Evolutionary conservation across 2,888 invertebrate species (phyloP).

Genomic region (Acrobasis consociella): DNA sequence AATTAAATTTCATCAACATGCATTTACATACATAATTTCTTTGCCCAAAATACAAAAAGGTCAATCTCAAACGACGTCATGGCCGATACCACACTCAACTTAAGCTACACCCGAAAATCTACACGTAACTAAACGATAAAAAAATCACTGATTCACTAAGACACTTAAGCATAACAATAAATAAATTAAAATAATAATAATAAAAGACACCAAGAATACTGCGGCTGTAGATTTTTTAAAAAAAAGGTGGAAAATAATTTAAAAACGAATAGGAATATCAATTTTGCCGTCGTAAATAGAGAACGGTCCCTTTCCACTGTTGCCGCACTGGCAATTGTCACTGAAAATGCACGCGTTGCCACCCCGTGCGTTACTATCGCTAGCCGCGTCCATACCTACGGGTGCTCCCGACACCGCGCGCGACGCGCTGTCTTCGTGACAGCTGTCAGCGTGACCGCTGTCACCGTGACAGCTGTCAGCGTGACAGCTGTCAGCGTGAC

Average conservation of each 20-base stretch:
- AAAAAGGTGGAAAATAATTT: conserved; percentile 32
- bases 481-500: conserved; percentile 28
- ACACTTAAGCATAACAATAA: conserved; percentile 29
- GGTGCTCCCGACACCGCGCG: neutral
- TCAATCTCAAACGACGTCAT: conserved; percentile 1
- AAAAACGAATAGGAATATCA: conserved; percentile 54
- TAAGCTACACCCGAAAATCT: conserved; percentile 23
- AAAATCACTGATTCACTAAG: conserved; percentile 30
- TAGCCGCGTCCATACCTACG: neutral
- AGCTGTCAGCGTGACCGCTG: conserved; percentile 30
- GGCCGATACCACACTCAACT: neutral
- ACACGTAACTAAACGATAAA: conserved; percentile 18
- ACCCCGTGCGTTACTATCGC: conserved; percentile 16
- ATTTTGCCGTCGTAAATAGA: conserved; percentile 54
- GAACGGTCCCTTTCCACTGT: conserved; percentile 42
- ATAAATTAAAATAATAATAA: conserved; percentile 33
- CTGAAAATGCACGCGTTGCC: conserved; percentile 39
- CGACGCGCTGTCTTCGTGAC: conserved; percentile 22
- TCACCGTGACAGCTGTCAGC: conserved; percentile 30
- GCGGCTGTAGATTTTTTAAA: conserved; percentile 25
- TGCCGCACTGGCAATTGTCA: conserved; percentile 42
- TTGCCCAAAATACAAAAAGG: conserved; percentile 6
- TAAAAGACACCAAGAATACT: conserved; percentile 34
- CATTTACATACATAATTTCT: neutral
- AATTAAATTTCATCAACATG: conserved; percentile 4